Percentiles rank a stretch among this genome's conserved stretches.
Conservation (phyloP, 2,797 vertebrate genomes). For the Mastacembelus armatus region DNA sequence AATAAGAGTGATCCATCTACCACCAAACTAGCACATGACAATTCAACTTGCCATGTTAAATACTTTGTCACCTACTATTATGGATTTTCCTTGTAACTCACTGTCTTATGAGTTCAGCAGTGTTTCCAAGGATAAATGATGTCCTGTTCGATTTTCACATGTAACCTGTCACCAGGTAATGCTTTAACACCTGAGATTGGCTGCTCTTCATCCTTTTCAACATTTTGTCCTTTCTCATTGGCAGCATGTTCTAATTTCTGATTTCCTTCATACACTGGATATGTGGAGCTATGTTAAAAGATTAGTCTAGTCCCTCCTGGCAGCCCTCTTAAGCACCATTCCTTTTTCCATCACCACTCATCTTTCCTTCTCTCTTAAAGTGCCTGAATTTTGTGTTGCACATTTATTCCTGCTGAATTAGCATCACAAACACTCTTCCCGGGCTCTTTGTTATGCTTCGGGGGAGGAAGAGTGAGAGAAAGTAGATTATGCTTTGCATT, state of each 20-base stretch:
- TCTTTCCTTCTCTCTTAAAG: conserved; percentile 56
- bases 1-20: too few species aligned
- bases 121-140: not conserved
- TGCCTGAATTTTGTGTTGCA: conserved; percentile 68
- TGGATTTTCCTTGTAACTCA: conserved; percentile 17
- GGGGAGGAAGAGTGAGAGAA: conserved; percentile 57
- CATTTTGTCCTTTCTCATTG: conserved; percentile 51
- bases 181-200: conserved; percentile 46
- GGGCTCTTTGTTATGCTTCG: conserved; percentile 73
- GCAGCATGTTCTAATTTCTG: conserved; percentile 49
- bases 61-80: not conserved
- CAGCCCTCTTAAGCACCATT: conserved; percentile 49
- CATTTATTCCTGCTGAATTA: conserved; percentile 78
- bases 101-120: conserved; percentile 22
- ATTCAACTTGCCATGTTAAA: conserved; percentile 8
- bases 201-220: conserved; percentile 46
- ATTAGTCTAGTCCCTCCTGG: conserved; percentile 54
- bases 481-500: conserved; percentile 72
- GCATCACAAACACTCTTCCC: conserved; percentile 76
- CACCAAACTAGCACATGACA: too few species aligned
- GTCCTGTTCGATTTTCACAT: too few species aligned
- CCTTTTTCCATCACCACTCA: conserved; percentile 51
- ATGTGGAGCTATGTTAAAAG: conserved; percentile 45
- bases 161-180: conserved; percentile 55
- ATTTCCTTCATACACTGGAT: conserved; percentile 30